Conservation (phyloP, 2,888 invertebrate species). For the Julus scandinavius region DNA sequence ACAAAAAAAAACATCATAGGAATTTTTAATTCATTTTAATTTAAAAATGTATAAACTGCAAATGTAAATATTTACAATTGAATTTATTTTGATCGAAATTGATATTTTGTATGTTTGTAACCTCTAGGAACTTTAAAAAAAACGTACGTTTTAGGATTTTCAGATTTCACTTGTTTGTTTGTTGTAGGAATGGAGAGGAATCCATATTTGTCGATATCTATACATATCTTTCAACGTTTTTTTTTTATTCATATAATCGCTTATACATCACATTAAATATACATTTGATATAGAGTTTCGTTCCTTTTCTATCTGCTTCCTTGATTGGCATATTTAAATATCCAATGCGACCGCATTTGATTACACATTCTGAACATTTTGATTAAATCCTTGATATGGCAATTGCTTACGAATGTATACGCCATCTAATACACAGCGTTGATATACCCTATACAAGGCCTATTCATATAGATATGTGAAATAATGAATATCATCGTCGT, state of each 20-base stretch:
- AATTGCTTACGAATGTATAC: not conserved
- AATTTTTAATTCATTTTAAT: no score
- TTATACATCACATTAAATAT: slow-evolving; percentile 6
- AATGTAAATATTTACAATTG: no score
- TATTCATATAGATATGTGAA: not conserved
- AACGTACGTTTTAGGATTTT: not conserved
- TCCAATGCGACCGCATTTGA: slow-evolving; percentile 43
- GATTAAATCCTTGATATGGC: slow-evolving; percentile 44
- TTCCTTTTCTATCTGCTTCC: not conserved
- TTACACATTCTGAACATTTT: slow-evolving; percentile 46
- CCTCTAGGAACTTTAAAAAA: no score
- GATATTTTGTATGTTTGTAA: no score
- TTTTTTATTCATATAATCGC: not conserved
- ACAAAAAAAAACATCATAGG: no score
- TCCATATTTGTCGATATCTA: not conserved
- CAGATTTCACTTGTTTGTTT: not conserved
- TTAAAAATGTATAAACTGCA: no score
- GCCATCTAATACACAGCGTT: not conserved
- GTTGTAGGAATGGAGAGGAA: not conserved
- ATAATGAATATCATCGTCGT: slow-evolving; percentile 24
- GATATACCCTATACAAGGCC: not conserved
- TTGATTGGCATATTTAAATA: slow-evolving; percentile 46
- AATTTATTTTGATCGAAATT: no score
- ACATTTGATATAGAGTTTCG: not conserved
- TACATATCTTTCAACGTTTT: not conserved